Evolutionary conservation across 1,140 invertebrate genomes (phyloP).

Genomic region (Cotesia chilonis): DNA sequence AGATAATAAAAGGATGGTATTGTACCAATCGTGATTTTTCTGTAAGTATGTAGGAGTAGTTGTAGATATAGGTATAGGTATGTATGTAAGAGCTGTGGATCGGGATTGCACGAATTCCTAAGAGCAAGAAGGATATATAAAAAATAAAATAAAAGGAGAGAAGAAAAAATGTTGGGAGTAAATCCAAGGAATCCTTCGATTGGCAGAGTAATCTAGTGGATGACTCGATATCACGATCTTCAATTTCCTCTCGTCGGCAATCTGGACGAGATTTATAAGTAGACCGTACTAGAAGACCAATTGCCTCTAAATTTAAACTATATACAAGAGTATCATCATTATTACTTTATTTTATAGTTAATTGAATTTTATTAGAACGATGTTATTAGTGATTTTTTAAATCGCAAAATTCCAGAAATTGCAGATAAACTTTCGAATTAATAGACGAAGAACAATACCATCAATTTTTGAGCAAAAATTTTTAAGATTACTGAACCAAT

Average conservation of each 20-base stretch:
- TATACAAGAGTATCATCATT: not conserved
- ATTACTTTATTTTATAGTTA: not conserved
- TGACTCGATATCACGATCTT: constrained; percentile 35
- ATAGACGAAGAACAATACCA: no score
- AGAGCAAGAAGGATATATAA: not conserved
- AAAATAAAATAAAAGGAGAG: not conserved
- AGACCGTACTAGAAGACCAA: constrained; percentile 25
- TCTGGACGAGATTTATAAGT: constrained; percentile 34
- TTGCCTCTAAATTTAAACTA: constrained; percentile 4
- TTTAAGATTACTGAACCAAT: no score
- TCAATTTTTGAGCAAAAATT: no score
- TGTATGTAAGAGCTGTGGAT: no score
- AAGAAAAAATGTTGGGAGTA: not conserved
- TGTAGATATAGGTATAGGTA: no score
- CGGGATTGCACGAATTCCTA: constrained; percentile 25
- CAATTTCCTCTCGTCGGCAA: constrained; percentile 37
- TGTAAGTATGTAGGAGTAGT: not conserved
- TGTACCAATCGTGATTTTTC: constrained; percentile 24
- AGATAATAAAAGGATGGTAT: constrained; percentile 18
- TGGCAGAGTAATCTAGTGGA: constrained; percentile 16
- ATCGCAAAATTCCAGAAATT: no score
- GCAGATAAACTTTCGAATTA: no score
- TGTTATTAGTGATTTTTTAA: no score
- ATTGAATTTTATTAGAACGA: not conserved
- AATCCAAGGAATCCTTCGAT: constrained; percentile 11